Conservation (phyloP, 2,888 invertebrate species). For the Branchellion lobata region DNA sequence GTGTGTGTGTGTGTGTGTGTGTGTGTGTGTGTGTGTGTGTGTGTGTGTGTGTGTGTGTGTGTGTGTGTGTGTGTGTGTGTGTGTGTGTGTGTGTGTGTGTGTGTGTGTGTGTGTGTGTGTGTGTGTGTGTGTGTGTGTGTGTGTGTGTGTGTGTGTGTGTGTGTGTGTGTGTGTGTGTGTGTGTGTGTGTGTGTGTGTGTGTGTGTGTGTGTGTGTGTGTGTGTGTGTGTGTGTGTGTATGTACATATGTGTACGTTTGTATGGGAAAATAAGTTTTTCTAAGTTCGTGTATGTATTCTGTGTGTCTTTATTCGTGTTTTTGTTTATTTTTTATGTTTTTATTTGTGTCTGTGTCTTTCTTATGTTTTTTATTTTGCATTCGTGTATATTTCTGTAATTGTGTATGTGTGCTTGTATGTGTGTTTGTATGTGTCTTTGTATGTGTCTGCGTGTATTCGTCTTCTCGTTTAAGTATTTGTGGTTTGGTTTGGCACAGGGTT, state of each 20-base stretch:
- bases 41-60: neutral
- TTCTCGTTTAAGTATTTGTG: too few relatives aligned
- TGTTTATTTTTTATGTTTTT: neutral
- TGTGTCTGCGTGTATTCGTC: neutral
- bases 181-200: neutral
- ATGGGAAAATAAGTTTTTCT: neutral
- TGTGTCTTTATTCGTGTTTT: neutral
- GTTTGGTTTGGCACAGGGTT: too few relatives aligned
- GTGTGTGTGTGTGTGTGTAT: neutral
- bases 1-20: conserved; percentile 34
- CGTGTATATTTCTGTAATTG: neutral
- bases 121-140: neutral
- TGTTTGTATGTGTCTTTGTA: neutral
- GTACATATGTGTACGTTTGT: neutral
- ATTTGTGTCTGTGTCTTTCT: neutral
- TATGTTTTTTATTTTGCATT: neutral
- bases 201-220: neutral
- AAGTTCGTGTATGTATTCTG: too few relatives aligned
- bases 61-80: neutral
- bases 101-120: neutral
- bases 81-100: conserved; percentile 2
- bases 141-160: neutral
- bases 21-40: neutral
- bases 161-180: neutral
- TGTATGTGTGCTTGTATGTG: neutral